Evolutionary conservation across 2,113 vertebrate species (phyloP), one percentile per base, ranked within the genome.

Genomic region (Megaptera novaeangliae): DNA sequence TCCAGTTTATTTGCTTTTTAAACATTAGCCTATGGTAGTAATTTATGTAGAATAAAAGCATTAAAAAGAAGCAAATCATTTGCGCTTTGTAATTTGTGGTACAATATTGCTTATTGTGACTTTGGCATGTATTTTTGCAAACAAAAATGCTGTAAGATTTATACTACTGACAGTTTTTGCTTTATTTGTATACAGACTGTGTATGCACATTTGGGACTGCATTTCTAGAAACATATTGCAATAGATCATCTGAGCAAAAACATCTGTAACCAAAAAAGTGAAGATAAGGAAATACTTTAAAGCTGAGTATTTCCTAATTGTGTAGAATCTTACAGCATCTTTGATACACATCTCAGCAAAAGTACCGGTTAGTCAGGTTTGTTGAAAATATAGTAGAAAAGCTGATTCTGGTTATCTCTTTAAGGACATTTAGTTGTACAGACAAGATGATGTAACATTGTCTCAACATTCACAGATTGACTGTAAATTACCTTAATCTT

Each of bases 11-110:
- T 98, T 99, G 97, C 98, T 98, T 98, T 98, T 98, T 98, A 98
- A 98, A 98, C 97, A 98, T 98, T 98, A 99, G 98, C 96, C 90
- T 99, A 96, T 97, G 97, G 97, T 99, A 99, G 98, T 99, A 99
- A 99, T 98, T 99, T 98, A 99, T 99, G 98, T 99, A 99, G 98
- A 98, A 98, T 98, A 98, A 98, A 98, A 98, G 97, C 97, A 98
- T 98, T 98, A 57, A 98, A 98, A 98, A 98, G 83, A 98, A 98
- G 97, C 78, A 98, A 98, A 98, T 97, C 91, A 98, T 98, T 98
- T 98, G 98, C 83, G 97, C 98, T 98, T 96, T 98, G 96, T 98
- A 98, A 95, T 98, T 99, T 98, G 97, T 98, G 98, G 95, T 98
- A 98, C 97, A 97, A 68, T 98, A 98, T 98, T 98, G 98, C 98